Base-by-base conservation (phyloP, 30 jellyfish, hydroid and myxozoan genomes). In the Phacellophora camtschatica region DNA sequence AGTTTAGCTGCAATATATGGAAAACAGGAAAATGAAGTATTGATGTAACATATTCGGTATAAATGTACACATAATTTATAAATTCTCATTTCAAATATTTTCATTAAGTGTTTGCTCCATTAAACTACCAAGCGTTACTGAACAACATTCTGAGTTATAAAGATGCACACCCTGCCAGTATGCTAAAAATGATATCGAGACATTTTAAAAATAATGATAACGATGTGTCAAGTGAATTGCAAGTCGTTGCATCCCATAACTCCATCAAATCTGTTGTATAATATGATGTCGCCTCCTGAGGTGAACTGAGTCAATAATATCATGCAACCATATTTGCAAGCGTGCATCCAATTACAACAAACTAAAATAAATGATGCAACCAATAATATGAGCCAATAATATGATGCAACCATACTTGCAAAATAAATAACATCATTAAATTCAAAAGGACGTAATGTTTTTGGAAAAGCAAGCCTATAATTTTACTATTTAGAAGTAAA, bases 151-250 rank as follows among this genome's bases (percentile, higher is more conserved):
- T n/a, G n/a, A n/a, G n/a, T n/a, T n/a, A n/a, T n/a, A n/a, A n/a
- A n/a, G n/a, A n/a, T n/a, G 16, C 55, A 42, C 10, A 64, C 78
- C 59, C 78, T 64, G 18, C 78, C 78, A 64, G 78, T 12, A 33
- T 64, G 20, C 24, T 64, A 28, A 59, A 64, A 64, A 64, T 34
- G 33, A n/a, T 30, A n/a, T 64, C 66, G 25, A 64, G 28, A 24
- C 78, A 28, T 30, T 27, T 64, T n/a, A 64, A 7, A 34, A 64
- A 64, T n/a, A 35, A 64, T 9, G 78, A 64, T 33, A 64, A 35
- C 18, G 23, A 32, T 13, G 31, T 58, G 22, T 23, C 45, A 24
- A 42, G 45, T 42, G 55, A 42, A 16, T 42, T 42, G 16, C 16
- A 8, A 10, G 55, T 42, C 16, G 16, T 10, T 8, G 55, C 55